Percentiles rank a stretch among this genome's conserved stretches.
Conservation (phyloP, 2,113 vertebrate species). For the Kryptolebias marmoratus region DNA sequence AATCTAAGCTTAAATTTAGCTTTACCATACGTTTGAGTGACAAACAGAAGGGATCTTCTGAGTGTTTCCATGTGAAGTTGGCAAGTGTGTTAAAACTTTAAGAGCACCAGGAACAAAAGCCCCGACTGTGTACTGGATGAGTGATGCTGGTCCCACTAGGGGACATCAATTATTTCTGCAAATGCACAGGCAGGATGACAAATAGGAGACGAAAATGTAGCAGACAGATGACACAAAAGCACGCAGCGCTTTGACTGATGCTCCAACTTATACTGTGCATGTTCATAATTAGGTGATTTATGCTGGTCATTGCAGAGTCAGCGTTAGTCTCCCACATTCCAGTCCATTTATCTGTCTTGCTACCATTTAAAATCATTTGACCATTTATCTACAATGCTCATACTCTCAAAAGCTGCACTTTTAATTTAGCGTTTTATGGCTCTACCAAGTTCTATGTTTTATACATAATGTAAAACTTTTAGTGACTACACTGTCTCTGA, state of each 20-base stretch:
- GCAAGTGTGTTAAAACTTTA: constrained; percentile 45
- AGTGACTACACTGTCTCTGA: constrained; percentile 2
- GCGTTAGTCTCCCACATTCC: constrained; percentile 42
- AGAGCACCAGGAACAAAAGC: constrained; percentile 45
- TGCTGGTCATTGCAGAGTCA: constrained; percentile 73
- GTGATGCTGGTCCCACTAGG: constrained; percentile 55
- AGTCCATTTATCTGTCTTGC: constrained; percentile 45
- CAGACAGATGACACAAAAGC: constrained; percentile 73
- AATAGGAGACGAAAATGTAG: constrained; percentile 73
- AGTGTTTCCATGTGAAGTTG: constrained; percentile 35
- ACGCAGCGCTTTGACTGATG: constrained; percentile 74
- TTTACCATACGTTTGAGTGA: background rate
- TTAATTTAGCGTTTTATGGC: constrained; percentile 63
- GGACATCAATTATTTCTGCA: constrained; percentile 76
- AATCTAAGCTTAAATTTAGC: too few relatives aligned
- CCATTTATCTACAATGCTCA: constrained; percentile 52
- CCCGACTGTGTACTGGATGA: constrained; percentile 56
- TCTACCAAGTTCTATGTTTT: constrained; percentile 16
- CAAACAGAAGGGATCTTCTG: background rate
- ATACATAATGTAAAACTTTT: constrained; percentile 44
- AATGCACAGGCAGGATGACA: constrained; percentile 72
- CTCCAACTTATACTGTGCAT: constrained; percentile 72
- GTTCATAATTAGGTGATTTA: constrained; percentile 83
- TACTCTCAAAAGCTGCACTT: constrained; percentile 32
- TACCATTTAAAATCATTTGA: constrained; percentile 46